Evolutionary conservation across 2,797 vertebrate species (phyloP).

Genomic region (Lagorchestes hirsutus): DNA sequence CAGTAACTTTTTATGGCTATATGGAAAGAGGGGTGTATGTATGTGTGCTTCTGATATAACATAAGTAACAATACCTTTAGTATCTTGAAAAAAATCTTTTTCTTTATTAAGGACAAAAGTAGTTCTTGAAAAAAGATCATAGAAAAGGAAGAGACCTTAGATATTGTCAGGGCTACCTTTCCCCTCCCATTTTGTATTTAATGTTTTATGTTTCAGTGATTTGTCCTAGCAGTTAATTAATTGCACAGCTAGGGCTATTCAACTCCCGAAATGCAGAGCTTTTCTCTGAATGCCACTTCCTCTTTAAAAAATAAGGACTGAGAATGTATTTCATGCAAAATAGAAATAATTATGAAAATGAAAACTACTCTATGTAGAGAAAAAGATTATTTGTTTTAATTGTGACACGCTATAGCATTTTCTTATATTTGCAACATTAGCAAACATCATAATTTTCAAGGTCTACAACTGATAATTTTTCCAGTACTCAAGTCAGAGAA

Average conservation of each 20-base stretch:
- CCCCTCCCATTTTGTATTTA: neutral
- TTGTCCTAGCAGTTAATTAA: neutral
- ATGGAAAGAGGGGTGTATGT: neutral
- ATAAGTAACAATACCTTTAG: neutral
- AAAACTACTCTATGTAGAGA: conserved; percentile 53
- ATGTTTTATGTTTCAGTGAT: neutral
- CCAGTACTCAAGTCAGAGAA: conserved; percentile 50
- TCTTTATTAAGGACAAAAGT: neutral
- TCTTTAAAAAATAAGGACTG: neutral
- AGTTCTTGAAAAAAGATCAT: neutral
- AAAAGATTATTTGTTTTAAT: conserved; percentile 37
- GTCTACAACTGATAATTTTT: conserved; percentile 40
- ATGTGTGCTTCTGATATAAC: neutral
- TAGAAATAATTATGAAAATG: neutral
- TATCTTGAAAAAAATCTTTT: neutral
- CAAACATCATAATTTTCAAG: conserved; percentile 35
- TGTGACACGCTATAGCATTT: conserved; percentile 45
- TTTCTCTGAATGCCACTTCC: neutral
- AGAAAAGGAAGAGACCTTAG: neutral
- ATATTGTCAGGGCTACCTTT: neutral
- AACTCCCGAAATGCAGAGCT: neutral
- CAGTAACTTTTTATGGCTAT: neutral
- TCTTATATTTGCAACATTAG: conserved; percentile 47
- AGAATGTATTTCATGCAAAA: neutral
- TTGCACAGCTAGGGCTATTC: conserved; percentile 21